phyloP scores from a whole-genome alignment of 2,113 vertebrate genomes.

The Poicephalus gulielmi region DNA sequence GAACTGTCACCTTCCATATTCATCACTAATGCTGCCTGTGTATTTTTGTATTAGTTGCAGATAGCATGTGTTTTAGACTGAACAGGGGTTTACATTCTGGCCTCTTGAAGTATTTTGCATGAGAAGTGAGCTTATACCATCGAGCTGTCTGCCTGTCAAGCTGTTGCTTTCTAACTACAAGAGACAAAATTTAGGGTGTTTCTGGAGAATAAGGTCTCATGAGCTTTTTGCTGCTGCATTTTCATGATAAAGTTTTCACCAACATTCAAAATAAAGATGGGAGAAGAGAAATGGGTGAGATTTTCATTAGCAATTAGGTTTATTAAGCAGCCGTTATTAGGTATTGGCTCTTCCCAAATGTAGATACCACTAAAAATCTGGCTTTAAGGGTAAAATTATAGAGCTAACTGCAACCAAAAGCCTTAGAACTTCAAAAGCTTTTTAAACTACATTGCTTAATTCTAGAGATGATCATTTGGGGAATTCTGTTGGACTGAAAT shows the following conservation, averaged over 20 bases:
- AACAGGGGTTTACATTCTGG: neutral
- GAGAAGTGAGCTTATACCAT: neutral
- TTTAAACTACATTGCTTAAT: neutral
- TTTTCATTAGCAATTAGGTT: slow-evolving; percentile 1
- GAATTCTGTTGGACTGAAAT: neutral
- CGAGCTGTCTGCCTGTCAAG: neutral
- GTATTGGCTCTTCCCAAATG: neutral
- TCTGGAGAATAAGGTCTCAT: neutral
- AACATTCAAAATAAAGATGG: neutral
- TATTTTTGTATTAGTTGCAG: neutral
- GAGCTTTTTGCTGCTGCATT: neutral
- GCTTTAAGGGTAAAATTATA: neutral
- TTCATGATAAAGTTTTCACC: neutral
- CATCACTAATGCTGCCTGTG: neutral
- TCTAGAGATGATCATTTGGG: neutral
- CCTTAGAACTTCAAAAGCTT: neutral
- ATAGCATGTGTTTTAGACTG: neutral
- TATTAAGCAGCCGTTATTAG: slow-evolving; percentile 31
- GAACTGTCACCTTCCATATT: neutral
- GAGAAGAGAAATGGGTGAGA: neutral
- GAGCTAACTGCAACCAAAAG: neutral
- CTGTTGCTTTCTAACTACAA: neutral
- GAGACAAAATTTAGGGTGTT: neutral
- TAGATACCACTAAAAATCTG: neutral
- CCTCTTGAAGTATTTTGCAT: neutral